These are phyloP conservation scores for Sthenelais limicola DNA, from an alignment of 2,888 invertebrate genomes.

Conservation along the genomic window DNA sequence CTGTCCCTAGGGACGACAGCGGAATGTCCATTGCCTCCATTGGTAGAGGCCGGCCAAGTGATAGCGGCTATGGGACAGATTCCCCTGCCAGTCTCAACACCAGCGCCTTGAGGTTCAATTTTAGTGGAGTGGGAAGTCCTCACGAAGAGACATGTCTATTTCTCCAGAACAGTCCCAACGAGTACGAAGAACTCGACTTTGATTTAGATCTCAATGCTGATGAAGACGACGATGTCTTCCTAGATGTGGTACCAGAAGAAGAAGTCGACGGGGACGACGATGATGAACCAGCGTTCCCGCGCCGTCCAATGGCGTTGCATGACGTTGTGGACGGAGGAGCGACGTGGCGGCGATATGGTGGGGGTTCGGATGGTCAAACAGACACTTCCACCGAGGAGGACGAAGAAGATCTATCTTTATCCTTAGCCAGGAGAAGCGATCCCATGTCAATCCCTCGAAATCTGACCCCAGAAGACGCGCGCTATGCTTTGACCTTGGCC, in stretches of 20 bases:
- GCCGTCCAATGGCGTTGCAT: not conserved
- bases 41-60: constrained; percentile 24
- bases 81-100: constrained; percentile 24
- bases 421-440: not conserved
- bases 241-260: constrained; percentile 33
- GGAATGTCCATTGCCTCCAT: constrained; percentile 23
- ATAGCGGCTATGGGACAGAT: constrained; percentile 34
- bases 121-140: not conserved
- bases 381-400: constrained; percentile 14
- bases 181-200: constrained; percentile 14
- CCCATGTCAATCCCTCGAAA: constrained; percentile 16
- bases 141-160: too few relatives aligned
- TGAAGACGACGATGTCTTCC: constrained; percentile 28
- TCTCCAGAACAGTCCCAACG: not conserved
- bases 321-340: constrained; percentile 16
- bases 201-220: constrained; percentile 13
- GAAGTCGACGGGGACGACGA: constrained; percentile 32
- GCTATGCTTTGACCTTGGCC: constrained; percentile 16
- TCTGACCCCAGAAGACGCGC: constrained; percentile 7
- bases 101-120: constrained; percentile 16
- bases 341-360: not conserved
- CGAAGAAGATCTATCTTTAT: not conserved
- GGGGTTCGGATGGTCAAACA: constrained; percentile 4
- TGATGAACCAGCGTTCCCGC: constrained; percentile 15
- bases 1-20: constrained; percentile 23